These are phyloP conservation scores for Austrofundulus limnaeus DNA, from an alignment of 2,113 vertebrate genomes.

Conservation along the genomic window DNA sequence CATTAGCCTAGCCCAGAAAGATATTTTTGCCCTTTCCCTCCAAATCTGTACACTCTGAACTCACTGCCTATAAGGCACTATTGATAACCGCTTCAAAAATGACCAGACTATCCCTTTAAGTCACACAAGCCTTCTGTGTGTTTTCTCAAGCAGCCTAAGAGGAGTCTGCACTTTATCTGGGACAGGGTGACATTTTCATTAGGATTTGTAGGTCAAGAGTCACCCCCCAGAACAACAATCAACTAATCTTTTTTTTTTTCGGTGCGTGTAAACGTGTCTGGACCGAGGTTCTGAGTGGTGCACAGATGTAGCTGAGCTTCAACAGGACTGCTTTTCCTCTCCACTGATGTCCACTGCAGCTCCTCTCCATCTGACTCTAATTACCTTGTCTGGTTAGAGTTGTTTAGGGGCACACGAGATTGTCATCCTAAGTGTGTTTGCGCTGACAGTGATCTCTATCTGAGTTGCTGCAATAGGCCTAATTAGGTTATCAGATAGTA, in stretches of 20 bases:
- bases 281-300: conserved; percentile 25
- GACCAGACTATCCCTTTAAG: too few relatives aligned
- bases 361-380: conserved; percentile 28
- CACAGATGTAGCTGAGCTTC: conserved; percentile 26
- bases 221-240: conserved; percentile 52
- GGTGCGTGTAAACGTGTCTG: conserved; percentile 51
- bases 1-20: too few relatives aligned
- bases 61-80: too few relatives aligned
- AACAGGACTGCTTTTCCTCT: not conserved
- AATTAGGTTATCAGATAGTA: conserved; percentile 70
- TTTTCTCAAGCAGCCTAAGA: conserved; percentile 7
- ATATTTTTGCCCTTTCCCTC: too few relatives aligned
- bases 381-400: conserved; percentile 49
- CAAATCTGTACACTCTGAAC: too few relatives aligned
- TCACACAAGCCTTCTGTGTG: conserved; percentile 7
- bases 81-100: too few relatives aligned
- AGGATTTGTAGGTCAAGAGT: conserved; percentile 66
- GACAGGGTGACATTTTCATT: conserved; percentile 63
- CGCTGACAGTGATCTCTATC: conserved; percentile 54
- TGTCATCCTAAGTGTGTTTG: conserved; percentile 59
- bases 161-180: conserved; percentile 43
- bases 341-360: conserved; percentile 14
- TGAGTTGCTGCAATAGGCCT: conserved; percentile 53
- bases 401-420: conserved; percentile 49
- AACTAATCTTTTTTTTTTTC: conserved; percentile 59